A percentile compares a stretch with the other conserved stretches of the same genome.
Conservation (phyloP, 2,113 vertebrate genomes). For the Malurus cyaneus region DNA sequence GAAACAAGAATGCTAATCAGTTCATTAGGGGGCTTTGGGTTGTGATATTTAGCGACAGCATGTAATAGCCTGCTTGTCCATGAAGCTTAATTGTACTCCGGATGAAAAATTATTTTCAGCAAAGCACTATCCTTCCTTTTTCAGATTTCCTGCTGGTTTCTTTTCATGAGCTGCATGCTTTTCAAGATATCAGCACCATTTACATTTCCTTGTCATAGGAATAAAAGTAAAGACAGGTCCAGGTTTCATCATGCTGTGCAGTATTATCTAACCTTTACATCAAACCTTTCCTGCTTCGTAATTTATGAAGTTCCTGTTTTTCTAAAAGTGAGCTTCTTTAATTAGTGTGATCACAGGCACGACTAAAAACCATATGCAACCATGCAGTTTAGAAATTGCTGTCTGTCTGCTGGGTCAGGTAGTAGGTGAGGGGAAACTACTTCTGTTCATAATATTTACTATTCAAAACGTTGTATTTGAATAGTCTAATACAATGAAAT, state of each 20-base stretch:
- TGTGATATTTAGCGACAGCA: constrained; percentile 76
- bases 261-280: constrained; percentile 70
- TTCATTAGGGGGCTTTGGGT: constrained; percentile 76
- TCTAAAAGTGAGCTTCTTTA: constrained; percentile 54
- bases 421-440: background rate
- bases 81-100: constrained; percentile 69
- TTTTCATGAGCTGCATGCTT: constrained; percentile 71
- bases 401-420: constrained; percentile 16
- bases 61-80: constrained; percentile 66
- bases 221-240: constrained; percentile 53
- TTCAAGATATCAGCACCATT: constrained; percentile 69
- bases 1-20: constrained; percentile 78
- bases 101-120: constrained; percentile 73
- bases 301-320: constrained; percentile 59
- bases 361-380: constrained; percentile 44
- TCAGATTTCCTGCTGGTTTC: constrained; percentile 70
- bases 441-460: constrained; percentile 27
- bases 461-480: constrained; percentile 5
- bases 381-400: constrained; percentile 36
- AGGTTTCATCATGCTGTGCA: constrained; percentile 53
- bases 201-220: constrained; percentile 59
- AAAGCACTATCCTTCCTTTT: constrained; percentile 67
- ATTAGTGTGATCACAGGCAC: constrained; percentile 62
- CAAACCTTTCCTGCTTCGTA: constrained; percentile 50
- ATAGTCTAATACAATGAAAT: constrained; percentile 11